A percentile compares a stretch with the other conserved stretches of the same genome.
phyloP scores from a whole-genome alignment of 2,113 vertebrate species.

The Cyanistes caeruleus region DNA sequence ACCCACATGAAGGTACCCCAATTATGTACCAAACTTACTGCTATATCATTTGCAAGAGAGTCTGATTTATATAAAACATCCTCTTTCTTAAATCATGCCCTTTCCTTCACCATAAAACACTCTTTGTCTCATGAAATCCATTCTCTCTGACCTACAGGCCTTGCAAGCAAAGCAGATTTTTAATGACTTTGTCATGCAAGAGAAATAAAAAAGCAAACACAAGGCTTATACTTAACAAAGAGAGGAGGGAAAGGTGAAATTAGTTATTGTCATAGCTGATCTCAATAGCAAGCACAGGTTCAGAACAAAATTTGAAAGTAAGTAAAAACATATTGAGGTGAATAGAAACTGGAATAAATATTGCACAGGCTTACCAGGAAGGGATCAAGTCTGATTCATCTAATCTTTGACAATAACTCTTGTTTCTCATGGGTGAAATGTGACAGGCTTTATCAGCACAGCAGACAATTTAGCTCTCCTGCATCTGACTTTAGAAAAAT shows the following conservation, averaged over 20 bases:
- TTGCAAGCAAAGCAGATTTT: neutral
- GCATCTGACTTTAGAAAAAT: neutral
- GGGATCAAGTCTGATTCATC: conserved; percentile 4
- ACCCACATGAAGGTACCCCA: neutral
- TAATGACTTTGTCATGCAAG: neutral
- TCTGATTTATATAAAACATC: neutral
- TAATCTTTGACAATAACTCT: conserved; percentile 31
- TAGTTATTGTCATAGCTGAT: neutral
- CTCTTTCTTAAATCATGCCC: neutral
- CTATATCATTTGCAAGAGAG: neutral
- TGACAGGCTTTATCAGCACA: neutral
- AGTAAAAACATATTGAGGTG: neutral
- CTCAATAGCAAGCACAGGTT: neutral
- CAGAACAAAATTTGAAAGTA: neutral
- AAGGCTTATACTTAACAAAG: neutral
- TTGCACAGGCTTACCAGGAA: neutral
- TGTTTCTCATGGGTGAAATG: conserved; percentile 18
- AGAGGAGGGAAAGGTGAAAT: neutral
- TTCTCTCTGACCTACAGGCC: neutral
- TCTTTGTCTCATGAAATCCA: neutral
- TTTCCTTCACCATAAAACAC: neutral
- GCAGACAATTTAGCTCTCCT: neutral
- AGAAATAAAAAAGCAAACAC: neutral
- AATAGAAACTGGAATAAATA: neutral
- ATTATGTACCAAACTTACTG: neutral